These are phyloP conservation scores for Drosophila kanapiae DNA, from an alignment of 1,140 invertebrate species.

Conservation along the genomic window DNA sequence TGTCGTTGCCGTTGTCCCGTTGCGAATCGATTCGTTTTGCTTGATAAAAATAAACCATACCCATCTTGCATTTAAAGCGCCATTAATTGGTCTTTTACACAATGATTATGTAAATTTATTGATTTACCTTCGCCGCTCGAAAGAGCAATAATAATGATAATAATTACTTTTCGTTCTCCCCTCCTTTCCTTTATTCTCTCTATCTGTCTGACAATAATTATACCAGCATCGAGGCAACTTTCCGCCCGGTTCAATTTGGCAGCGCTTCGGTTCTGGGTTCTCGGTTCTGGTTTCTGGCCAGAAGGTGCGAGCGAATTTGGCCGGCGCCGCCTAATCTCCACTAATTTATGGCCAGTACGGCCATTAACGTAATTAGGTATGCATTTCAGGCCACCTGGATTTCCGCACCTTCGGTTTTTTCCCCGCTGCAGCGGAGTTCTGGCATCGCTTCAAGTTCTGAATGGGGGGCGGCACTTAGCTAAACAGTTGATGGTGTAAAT, in stretches of 20 bases:
- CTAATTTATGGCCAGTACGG: constrained; percentile 69
- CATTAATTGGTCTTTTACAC: constrained; percentile 43
- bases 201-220: constrained; percentile 58
- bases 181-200: too few species aligned
- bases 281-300: constrained; percentile 4
- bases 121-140: constrained; percentile 38
- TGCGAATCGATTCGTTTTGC: constrained; percentile 20
- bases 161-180: constrained; percentile 58
- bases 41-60: constrained; percentile 17
- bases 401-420: not conserved
- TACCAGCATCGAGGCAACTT: constrained; percentile 23
- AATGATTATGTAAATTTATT: constrained; percentile 52
- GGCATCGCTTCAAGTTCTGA: constrained; percentile 23
- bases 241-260: constrained; percentile 58
- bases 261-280: constrained; percentile 4
- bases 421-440: constrained; percentile 6
- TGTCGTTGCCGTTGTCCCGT: constrained; percentile 6
- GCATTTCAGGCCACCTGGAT: constrained; percentile 61
- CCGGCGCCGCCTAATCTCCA: constrained; percentile 54
- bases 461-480: constrained; percentile 24
- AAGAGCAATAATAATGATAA: constrained; percentile 57
- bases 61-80: constrained; percentile 40
- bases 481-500: constrained; percentile 47
- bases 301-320: constrained; percentile 34
- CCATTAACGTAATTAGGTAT: constrained; percentile 78